Conservation (phyloP, 2,888 invertebrate genomes). For the Poecilus cupreus region DNA sequence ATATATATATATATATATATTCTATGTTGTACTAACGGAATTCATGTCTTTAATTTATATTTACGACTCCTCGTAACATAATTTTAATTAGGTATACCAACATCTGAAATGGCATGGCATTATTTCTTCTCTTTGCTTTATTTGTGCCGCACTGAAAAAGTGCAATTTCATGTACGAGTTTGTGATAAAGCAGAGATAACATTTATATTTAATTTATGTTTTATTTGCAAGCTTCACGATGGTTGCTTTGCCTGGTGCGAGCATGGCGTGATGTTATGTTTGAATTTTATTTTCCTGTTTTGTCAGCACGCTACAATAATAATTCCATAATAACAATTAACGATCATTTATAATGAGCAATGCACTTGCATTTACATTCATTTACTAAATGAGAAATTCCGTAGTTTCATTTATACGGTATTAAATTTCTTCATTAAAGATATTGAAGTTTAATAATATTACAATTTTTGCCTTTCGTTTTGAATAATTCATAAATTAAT, state of each 20-base stretch:
- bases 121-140: not conserved
- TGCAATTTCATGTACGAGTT: not conserved
- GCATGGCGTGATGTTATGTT: constrained; percentile 3
- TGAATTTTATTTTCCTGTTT: not conserved
- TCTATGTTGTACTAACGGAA: too few species aligned
- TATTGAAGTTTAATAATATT: not conserved
- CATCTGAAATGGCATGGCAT: too few species aligned
- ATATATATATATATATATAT: too few species aligned
- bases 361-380: not conserved
- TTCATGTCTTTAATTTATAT: too few species aligned
- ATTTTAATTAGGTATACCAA: too few species aligned
- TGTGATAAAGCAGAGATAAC: not conserved
- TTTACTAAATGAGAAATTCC: not conserved
- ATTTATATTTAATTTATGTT: constrained; percentile 11
- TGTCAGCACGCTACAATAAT: constrained; percentile 16
- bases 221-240: constrained; percentile 2
- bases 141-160: not conserved
- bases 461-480: too few species aligned
- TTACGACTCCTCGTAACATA: too few species aligned
- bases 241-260: not conserved
- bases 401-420: not conserved
- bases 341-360: not conserved
- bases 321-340: not conserved
- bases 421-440: not conserved
- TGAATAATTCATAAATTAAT: too few species aligned